Evolutionary conservation across 2,888 invertebrate species (phyloP).

Genomic region (Cheilosia vulpina): DNA sequence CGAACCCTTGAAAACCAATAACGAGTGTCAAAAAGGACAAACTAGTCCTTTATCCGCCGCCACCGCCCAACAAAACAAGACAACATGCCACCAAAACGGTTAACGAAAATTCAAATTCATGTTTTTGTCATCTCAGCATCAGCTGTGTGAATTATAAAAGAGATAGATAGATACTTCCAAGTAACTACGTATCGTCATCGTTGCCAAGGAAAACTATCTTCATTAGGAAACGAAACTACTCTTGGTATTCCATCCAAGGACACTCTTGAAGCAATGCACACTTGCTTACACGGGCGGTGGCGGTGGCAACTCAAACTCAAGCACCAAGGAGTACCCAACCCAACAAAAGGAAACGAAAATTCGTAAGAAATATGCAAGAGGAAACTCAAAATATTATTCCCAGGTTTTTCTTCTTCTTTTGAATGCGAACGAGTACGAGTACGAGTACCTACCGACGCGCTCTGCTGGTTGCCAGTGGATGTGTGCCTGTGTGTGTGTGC

Average conservation of each 20-base stretch:
- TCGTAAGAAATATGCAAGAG: conserved; percentile 45
- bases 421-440: too few species aligned
- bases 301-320: neutral
- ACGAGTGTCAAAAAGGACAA: conserved; percentile 56
- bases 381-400: conserved; percentile 41
- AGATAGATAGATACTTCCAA: neutral
- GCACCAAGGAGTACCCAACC: neutral
- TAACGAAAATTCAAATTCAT: conserved; percentile 19
- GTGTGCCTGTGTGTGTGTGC: neutral
- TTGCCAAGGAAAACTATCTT: conserved; percentile 65
- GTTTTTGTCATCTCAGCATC: neutral
- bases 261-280: neutral
- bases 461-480: neutral
- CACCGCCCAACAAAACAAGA: conserved; percentile 20
- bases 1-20: conserved; percentile 10
- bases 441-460: neutral
- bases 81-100: conserved; percentile 26
- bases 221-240: conserved; percentile 61
- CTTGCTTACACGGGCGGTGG: conserved; percentile 1
- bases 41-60: conserved; percentile 18
- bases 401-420: conserved; percentile 12
- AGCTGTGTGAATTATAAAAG: neutral
- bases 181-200: neutral
- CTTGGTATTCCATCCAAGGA: conserved; percentile 32
- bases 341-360: conserved; percentile 55